Evolutionary conservation across 2,888 invertebrate species (phyloP), one percentile per base, ranked within the genome.

Genomic region (Leptogaster cylindrica): DNA sequence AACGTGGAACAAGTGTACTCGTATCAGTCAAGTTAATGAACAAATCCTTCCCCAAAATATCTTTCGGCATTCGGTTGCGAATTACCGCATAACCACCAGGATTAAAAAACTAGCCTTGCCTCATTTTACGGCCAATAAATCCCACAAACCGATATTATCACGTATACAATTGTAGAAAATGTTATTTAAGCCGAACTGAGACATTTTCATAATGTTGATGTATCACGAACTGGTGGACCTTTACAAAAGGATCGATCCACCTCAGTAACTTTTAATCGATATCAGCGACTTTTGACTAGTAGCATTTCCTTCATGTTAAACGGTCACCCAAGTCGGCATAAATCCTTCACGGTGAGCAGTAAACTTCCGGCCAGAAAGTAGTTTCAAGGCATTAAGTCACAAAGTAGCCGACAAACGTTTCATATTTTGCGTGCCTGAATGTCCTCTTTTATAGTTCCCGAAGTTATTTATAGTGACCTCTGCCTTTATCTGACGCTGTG

Each of bases 391-490:
- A 23, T n/a, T 46, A 48, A 25, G 25, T 23, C 23, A 10, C n/a
- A n/a, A n/a, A n/a, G n/a, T n/a, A n/a, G n/a, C n/a, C n/a, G 12
- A n/a, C 3, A 25, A 48, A 16, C 25, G 25, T 23, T 48, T 48
- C 48, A 48, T 48, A 48, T 48, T 48, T 48, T 48, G 23, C 25
- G 48, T 48, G 25, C 12, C 20, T 1, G 14, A 20, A 48, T 48
- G 27, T 48, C 25, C 12, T 23, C n/a, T n/a, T 41, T 41, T 16
- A 16, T 18, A 16, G 16, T 10, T 4, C 3, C 16, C 8, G 25
- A n/a, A n/a, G 25, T 48, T 48, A 48, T 48, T 48, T 48, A 48
- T 48, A 48, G 48, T n/a, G 6, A 12, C 48, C 12, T n/a, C 25
- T 41, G 48, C 23, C 48, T 25, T 48, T 48, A 23, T 48, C 48